Evolutionary conservation across 2,113 vertebrate genomes (phyloP), one percentile per base, ranked within the genome.

Genomic region (Thryonomys swinderianus): DNA sequence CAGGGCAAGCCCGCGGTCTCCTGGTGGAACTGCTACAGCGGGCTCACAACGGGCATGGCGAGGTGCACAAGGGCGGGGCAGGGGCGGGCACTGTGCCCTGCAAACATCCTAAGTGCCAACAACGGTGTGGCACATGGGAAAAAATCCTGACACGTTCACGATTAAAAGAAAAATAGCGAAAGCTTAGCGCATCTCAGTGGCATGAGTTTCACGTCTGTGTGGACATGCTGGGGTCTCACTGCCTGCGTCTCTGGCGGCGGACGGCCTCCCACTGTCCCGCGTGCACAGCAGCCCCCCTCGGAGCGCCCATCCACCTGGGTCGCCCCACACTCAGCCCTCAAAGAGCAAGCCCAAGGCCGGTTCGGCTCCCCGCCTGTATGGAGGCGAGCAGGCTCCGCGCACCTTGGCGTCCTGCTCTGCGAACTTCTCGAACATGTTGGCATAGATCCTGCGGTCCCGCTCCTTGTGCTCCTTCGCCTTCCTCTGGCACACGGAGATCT

Each of bases 351-450:
- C 45, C 37, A 55, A 69, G 55, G 27, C 7, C 0, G 8, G 8
- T 37, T 6, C 32, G 20, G 57, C 7, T 27, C 32, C 32, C 13
- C 11, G 9, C 40, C 30, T 5, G 9, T 4, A 11, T 7, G 7
- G 1, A 12, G 34, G 45, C 30, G 2, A 13, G 55, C 1, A 4
- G 13, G 32, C 8, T 12, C n/a, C 27, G 0, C 25, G 3, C 93
- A 99, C 99, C 99, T 99, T 99, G 8, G 99, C 98, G 0, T 99
- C 99, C 91, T 97, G 98, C 96, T 99, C 99, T 0, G 99, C 99
- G 83, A 99, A 99, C 97, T 99, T 99, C 84, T 99, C 97, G 98
- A 99, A 99, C 99, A 99, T 99, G 98, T 99, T 99, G 98, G 99
- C 99, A 0, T 99, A 99, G 95, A 98, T 99, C 98, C 93, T 99